These are phyloP conservation scores for Luidia sarsii DNA, from an alignment of 53 echinoderm and acorn worm genomes.

Conservation along the genomic window DNA sequence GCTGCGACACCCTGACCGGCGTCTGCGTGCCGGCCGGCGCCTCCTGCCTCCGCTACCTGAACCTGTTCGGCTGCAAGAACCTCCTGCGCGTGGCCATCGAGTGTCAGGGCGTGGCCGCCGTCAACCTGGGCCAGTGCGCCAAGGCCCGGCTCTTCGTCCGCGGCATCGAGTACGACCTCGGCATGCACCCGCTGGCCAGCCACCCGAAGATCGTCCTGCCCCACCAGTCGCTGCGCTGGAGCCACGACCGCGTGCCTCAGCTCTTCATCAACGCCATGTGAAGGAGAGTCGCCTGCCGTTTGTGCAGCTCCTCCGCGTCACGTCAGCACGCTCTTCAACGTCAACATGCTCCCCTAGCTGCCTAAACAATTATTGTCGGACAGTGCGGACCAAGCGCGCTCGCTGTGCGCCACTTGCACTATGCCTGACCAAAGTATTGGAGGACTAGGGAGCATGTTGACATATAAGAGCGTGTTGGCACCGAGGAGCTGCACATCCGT, in stretches of 20 bases:
- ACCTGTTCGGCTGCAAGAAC: conserved; percentile 83
- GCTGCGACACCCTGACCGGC: conserved; percentile 70
- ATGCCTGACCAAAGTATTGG: too few relatives aligned
- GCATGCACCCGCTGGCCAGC: conserved; percentile 24
- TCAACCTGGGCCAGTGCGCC: conserved; percentile 84
- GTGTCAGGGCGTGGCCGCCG: conserved; percentile 52
- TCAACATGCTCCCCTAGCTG: too few relatives aligned
- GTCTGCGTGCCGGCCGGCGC: conserved; percentile 63
- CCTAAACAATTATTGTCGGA: too few relatives aligned
- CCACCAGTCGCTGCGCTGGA: conserved; percentile 81
- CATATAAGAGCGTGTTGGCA: too few relatives aligned
- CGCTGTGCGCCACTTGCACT: too few relatives aligned
- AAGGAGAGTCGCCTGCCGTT: background rate
- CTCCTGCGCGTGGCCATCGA: conserved; percentile 65
- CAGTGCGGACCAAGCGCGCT: too few relatives aligned
- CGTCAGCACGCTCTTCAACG: too few relatives aligned
- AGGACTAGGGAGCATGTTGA: too few relatives aligned
- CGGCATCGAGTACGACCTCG: conserved; percentile 64
- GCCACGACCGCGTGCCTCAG: conserved; percentile 75
- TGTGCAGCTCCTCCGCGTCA: too few relatives aligned
- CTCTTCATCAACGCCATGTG: conserved; percentile 47
- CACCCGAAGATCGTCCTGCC: conserved; percentile 73
- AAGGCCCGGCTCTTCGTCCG: conserved; percentile 58
- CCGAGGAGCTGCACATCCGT: too few relatives aligned
- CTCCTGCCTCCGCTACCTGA: conserved; percentile 68